Evolutionary conservation across 2,113 vertebrate species (phyloP).

Genomic region (Epinephelus cyanopodus): DNA sequence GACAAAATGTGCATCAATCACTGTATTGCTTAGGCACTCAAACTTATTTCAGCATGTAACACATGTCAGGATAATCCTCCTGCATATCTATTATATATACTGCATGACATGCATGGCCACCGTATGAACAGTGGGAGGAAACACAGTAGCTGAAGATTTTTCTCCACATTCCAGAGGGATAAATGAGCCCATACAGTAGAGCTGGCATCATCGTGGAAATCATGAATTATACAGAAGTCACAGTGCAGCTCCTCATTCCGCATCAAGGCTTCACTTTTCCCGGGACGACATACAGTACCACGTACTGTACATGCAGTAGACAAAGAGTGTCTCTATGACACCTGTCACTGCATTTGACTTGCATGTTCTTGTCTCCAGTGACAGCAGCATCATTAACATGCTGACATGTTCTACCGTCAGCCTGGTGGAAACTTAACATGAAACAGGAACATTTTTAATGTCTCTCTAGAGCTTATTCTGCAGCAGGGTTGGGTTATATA

Average conservation of each 20-base stretch:
- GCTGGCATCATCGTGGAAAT: not conserved
- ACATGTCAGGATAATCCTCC: not conserved
- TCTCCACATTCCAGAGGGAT: constrained; percentile 46
- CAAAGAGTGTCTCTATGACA: constrained; percentile 89
- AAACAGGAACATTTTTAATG: constrained; percentile 15
- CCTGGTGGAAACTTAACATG: constrained; percentile 58
- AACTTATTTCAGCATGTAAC: not conserved
- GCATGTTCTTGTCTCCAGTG: constrained; percentile 87
- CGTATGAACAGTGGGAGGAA: constrained; percentile 17
- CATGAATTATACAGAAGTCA: constrained; percentile 65
- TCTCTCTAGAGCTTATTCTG: not conserved
- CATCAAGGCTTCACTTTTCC: constrained; percentile 89
- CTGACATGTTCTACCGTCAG: constrained; percentile 49
- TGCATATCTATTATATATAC: not conserved
- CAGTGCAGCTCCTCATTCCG: constrained; percentile 84
- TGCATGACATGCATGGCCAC: not conserved
- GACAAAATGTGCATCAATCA: not conserved
- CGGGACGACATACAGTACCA: constrained; percentile 82
- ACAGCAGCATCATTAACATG: constrained; percentile 88
- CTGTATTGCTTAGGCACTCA: not conserved
- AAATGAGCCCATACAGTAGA: constrained; percentile 45
- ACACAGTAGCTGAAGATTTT: constrained; percentile 29
- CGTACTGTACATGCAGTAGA: constrained; percentile 76
- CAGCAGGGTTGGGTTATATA: not conserved
- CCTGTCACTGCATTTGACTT: constrained; percentile 87